Evolutionary conservation across 2,113 vertebrate genomes (phyloP), one percentile per base, ranked within the genome.

Genomic region (Collichthys lucidus): DNA sequence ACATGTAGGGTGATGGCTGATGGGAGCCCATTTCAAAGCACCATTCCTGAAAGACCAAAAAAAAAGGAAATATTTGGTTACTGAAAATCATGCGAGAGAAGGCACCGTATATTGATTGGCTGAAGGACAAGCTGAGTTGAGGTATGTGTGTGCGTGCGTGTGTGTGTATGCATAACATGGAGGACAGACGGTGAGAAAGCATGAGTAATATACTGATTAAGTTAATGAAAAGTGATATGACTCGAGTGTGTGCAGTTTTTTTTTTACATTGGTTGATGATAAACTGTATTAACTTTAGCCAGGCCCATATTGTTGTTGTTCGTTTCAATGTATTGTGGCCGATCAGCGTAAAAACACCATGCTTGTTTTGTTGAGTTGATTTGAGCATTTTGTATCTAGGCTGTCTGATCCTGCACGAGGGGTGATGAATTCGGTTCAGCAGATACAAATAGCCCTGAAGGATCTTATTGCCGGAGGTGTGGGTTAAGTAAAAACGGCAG

Each of bases 41-140:
- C 14, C 29, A 31, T 84, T 88, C 44, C 68, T 71, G n/a, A 85
- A 84, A 79, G 40, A 50, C 83, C 80, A 83, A 89, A 82, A 75
- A 52, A 55, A 73, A 70, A 53, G 62, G 16, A 83, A 79, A 77
- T 72, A 65, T 82, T 78, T 52, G 50, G 65, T 82, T 42, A 82
- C 77, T 83, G 67, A 76, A 79, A 80, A 75, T 52, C 4, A 71
- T 69, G 46, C 11, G 1, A 78, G 62, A 49, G 46, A n/a, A 65
- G 47, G 47, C 26, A 12, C 49, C 66, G 73, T 46, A 12, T 62
- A 52, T 35, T 22, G 15, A 47, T 55, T 50, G 24, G 65, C 62
- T 63, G 29, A 69, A 71, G 77, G 50, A n/a, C 11, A 60, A 42
- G 44, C n/a, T 26, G 20, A 55, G 50, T 40, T 52, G 24, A 6